A percentile compares a stretch with the other conserved stretches of the same genome.
Evolutionary conservation across 2,888 invertebrate genomes (phyloP).

Genomic region (Athalia cordata): DNA sequence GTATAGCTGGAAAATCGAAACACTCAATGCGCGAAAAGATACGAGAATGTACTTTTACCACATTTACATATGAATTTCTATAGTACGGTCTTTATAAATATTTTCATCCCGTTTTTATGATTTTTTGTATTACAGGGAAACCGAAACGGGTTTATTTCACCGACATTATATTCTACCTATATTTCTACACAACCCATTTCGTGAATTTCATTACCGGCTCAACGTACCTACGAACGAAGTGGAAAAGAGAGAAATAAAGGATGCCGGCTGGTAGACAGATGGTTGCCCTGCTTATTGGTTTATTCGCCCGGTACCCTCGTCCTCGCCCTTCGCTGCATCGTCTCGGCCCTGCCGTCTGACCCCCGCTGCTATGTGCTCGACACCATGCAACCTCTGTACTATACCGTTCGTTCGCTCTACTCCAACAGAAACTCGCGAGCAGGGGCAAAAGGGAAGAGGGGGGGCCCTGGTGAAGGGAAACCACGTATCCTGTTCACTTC

Average conservation of each 20-base stretch:
- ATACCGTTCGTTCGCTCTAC: background rate
- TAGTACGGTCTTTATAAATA: background rate
- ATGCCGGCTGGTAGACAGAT: constrained; percentile 73
- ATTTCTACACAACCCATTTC: background rate
- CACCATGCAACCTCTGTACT: constrained; percentile 20
- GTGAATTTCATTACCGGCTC: constrained; percentile 29
- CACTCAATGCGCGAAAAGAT: too few relatives aligned
- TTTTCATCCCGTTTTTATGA: background rate
- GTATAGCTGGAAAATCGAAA: too few relatives aligned
- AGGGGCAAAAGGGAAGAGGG: constrained; percentile 12
- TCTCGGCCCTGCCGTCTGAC: constrained; percentile 35
- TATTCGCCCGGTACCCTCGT: constrained; percentile 61
- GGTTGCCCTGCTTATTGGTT: constrained; percentile 73
- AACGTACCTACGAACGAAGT: constrained; percentile 9
- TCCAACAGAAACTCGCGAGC: background rate
- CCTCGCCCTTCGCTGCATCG: constrained; percentile 33
- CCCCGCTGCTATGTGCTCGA: constrained; percentile 11
- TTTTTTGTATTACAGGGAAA: background rate
- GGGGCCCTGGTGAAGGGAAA: background rate
- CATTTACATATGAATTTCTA: too few relatives aligned
- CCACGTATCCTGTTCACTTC: constrained; percentile 28
- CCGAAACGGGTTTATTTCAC: constrained; percentile 2
- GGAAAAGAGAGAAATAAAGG: constrained; percentile 56
- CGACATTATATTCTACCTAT: background rate
- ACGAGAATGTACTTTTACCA: too few relatives aligned